Base-by-base conservation (phyloP, 2,888 invertebrate genomes). In the Resseliella maxima region DNA sequence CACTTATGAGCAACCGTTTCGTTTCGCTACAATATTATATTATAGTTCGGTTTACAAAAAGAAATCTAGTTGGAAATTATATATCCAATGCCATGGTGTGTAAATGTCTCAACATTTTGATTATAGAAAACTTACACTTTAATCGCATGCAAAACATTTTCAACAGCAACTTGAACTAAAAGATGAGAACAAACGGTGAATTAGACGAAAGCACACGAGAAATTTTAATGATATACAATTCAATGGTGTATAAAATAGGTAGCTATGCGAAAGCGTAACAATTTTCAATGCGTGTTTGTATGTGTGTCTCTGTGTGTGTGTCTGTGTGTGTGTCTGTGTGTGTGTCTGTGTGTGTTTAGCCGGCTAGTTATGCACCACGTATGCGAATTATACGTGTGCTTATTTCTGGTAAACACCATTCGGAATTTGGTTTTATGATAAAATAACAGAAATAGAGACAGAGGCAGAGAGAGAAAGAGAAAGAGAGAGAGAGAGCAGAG, bases 161-260 rank as follows among this genome's bases (percentile, higher is more conserved):
- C 72, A 12, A n/a, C n/a, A n/a, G n/a, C 15, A 31, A 35, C 35
- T 31, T 31, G 35, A 72, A 72, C 31, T 1, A 18, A 35, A 35
- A 31, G 72, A 31, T 31, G 31, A 72, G 24, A 72, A 72, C 59
- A 24, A 59, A 59, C 10, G 31, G 72, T 2, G 72, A 72, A 72
- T 72, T 72, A 72, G 72, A 72, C 12, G 15, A 72, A 72, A 72
- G 31, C 72, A 72, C 72, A 72, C 31, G 72, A 72, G 72, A 72
- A 50, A 59, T 72, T 72, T 72, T 72, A 72, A 72, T 72, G 72
- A 31, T 72, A 72, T 72, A 72, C 72, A 27, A 72, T 72, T 72
- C 72, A 72, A 72, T 31, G 35, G 27, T 27, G 2, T 72, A 50
- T 50, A n/a, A 72, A 72, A 72, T 72, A 72, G 72, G 72, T 72